A percentile compares a stretch with the other conserved stretches of the same genome.
phyloP scores from a whole-genome alignment of 2,113 vertebrate species.

The Perccottus glenii region DNA sequence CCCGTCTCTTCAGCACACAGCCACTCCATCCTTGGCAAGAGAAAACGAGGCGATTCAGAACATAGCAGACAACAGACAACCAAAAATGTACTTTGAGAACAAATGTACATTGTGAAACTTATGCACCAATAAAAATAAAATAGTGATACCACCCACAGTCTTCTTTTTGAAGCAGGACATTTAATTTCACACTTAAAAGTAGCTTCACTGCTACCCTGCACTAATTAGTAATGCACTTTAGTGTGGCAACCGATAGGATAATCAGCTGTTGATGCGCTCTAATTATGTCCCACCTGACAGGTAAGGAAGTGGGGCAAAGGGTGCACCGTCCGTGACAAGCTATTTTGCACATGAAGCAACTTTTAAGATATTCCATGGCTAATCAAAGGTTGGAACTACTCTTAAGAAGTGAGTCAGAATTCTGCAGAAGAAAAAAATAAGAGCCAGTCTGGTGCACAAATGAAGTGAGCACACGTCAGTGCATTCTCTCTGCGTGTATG shows the following conservation, averaged over 20 bases:
- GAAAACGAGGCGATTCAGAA: constrained; percentile 37
- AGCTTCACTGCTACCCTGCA: constrained; percentile 3
- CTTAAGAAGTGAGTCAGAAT: background rate
- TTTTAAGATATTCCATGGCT: background rate
- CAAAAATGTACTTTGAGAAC: constrained; percentile 6
- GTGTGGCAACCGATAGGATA: background rate
- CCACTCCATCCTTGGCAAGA: constrained; percentile 41
- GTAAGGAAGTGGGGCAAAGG: background rate
- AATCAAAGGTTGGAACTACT: constrained; percentile 1
- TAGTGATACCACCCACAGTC: background rate
- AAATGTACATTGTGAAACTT: background rate
- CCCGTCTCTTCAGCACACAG: constrained; percentile 53
- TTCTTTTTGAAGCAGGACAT: background rate
- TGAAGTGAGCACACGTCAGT: background rate
- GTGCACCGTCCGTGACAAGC: background rate
- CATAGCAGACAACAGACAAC: constrained; percentile 17
- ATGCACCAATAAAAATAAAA: background rate
- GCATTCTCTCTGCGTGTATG: constrained; percentile 1
- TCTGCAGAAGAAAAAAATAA: background rate
- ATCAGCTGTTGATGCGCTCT: background rate
- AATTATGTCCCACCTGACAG: constrained; percentile 1
- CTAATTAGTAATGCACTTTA: background rate
- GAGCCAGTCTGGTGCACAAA: background rate
- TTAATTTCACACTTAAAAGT: background rate
- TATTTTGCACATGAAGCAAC: background rate